Percentiles rank a stretch among this genome's conserved stretches.
These are phyloP conservation scores for Bufo bufo DNA, from an alignment of 2,113 vertebrate species.

Conservation along the genomic window DNA sequence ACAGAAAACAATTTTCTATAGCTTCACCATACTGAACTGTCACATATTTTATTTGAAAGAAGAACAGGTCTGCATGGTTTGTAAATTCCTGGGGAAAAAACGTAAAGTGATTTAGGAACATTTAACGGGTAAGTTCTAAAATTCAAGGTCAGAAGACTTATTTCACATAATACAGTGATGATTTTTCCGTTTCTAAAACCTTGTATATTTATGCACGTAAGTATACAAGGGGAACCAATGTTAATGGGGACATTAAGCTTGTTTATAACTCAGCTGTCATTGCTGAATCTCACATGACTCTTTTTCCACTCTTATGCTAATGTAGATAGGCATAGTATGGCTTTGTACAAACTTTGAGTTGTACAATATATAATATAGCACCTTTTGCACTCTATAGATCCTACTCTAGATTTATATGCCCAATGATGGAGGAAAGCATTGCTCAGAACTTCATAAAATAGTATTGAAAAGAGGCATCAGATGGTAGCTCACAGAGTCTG, in stretches of 20 bases:
- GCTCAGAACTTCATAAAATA: no score
- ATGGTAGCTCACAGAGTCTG: no score
- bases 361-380: neutral
- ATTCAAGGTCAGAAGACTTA: neutral
- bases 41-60: constrained; percentile 32
- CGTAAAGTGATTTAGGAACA: constrained; percentile 14
- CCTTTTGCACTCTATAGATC: neutral
- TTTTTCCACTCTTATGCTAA: neutral
- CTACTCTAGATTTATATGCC: neutral
- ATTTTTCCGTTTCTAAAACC: neutral
- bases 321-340: neutral
- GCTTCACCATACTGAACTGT: constrained; percentile 27
- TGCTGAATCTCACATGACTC: neutral
- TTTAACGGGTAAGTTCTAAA: neutral
- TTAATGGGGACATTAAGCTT: neutral
- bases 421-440: no score
- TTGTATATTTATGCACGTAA: neutral
- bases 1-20: constrained; percentile 47
- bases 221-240: neutral
- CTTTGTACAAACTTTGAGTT: neutral
- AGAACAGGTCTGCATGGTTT: constrained; percentile 26
- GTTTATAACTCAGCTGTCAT: neutral
- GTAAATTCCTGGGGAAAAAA: constrained; percentile 14
- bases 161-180: neutral
- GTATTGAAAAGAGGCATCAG: no score